Evolutionary conservation across 1,140 invertebrate genomes (phyloP).

Genomic region (Drosophila biarmipes): DNA sequence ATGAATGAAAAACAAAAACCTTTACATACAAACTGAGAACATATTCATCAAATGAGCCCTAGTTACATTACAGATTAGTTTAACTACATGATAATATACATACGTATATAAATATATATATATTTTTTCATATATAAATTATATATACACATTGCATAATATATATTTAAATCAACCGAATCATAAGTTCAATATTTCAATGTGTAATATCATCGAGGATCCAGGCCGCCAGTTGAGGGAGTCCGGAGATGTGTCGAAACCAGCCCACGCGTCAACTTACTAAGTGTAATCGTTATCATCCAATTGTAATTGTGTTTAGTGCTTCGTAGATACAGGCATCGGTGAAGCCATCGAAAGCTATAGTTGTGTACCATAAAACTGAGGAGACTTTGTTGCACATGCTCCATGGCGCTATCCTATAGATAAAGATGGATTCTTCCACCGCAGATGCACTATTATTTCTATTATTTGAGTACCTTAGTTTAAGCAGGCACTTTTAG

Average conservation of each 20-base stretch:
- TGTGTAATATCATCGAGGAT: constrained; percentile 50
- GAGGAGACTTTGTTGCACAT: constrained; percentile 13
- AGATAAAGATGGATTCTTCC: constrained; percentile 29
- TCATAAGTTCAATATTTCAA: constrained; percentile 58
- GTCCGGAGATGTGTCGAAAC: constrained; percentile 38
- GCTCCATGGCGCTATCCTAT: constrained; percentile 44
- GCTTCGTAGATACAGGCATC: constrained; percentile 22
- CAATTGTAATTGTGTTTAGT: constrained; percentile 55
- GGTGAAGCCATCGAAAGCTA: constrained; percentile 22
- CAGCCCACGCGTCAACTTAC: constrained; percentile 58
- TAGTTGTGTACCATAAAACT: constrained; percentile 14
- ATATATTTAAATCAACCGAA: constrained; percentile 44
- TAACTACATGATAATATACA: constrained; percentile 63
- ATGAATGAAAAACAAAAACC: constrained; percentile 38
- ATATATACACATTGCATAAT: constrained; percentile 56
- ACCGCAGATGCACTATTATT: constrained; percentile 46
- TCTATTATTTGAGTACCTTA: constrained; percentile 59
- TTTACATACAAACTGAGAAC: constrained; percentile 75
- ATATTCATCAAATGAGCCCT: constrained; percentile 82
- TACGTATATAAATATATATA: constrained; percentile 67
- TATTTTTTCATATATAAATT: constrained; percentile 62
- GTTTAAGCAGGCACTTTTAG: constrained; percentile 56
- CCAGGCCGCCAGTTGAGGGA: constrained; percentile 7
- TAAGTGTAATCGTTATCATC: constrained; percentile 49
- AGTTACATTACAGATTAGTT: constrained; percentile 82